These are phyloP conservation scores for Drosophila emarginata DNA, from an alignment of 2,888 invertebrate species.

Conservation along the genomic window DNA sequence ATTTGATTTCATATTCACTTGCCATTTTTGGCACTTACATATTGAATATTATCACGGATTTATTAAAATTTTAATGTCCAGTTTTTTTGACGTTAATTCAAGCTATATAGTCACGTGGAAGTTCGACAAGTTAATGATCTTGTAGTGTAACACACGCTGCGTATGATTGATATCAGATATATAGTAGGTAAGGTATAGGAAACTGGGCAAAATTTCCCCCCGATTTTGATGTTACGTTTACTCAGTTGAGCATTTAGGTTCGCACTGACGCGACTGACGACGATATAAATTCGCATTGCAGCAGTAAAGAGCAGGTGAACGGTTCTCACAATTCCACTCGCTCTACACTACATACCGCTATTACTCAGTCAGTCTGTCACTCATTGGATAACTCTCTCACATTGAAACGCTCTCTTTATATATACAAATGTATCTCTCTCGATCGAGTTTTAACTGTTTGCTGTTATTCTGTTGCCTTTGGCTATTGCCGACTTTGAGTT, in stretches of 20 bases:
- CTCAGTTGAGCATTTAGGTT: constrained; percentile 75
- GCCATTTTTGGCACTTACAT: constrained; percentile 64
- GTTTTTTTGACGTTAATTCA: neutral
- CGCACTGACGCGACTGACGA: constrained; percentile 70
- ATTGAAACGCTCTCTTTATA: constrained; percentile 29
- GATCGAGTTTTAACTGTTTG: constrained; percentile 63
- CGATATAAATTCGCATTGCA: constrained; percentile 61
- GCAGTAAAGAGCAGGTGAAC: constrained; percentile 41
- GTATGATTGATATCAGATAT: constrained; percentile 62
- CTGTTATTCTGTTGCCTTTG: constrained; percentile 1
- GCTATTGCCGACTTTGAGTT: constrained; percentile 44
- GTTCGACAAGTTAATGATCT: constrained; percentile 19
- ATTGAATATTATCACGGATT: constrained; percentile 14
- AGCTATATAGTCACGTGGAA: constrained; percentile 37
- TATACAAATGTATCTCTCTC: constrained; percentile 3
- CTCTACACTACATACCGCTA: neutral
- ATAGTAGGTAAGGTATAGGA: neutral
- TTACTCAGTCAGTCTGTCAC: constrained; percentile 3
- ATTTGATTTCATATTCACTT: constrained; percentile 29
- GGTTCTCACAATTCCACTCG: constrained; percentile 20
- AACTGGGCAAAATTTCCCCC: neutral
- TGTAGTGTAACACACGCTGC: constrained; percentile 32
- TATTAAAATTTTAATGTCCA: constrained; percentile 29
- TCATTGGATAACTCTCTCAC: constrained; percentile 34
- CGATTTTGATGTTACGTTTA: constrained; percentile 54